These are phyloP conservation scores for Neuroterus valhalla DNA, from an alignment of 1,140 invertebrate species.

Conservation along the genomic window DNA sequence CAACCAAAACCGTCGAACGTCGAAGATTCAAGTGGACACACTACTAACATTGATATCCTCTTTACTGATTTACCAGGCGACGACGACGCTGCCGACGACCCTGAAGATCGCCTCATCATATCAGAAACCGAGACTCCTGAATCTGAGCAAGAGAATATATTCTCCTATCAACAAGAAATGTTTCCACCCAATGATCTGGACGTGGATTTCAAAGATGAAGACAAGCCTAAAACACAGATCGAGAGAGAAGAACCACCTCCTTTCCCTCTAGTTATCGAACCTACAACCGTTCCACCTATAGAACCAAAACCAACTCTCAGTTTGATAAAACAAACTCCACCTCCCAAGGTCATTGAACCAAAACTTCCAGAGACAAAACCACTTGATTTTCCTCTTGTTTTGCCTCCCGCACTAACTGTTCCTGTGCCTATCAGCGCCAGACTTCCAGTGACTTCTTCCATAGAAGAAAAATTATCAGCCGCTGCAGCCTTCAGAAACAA, in stretches of 20 bases:
- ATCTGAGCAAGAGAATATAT: constrained; percentile 73
- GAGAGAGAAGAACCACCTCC: constrained; percentile 45
- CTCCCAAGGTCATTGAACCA: not conserved
- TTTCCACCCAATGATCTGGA: constrained; percentile 65
- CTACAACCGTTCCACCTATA: not conserved
- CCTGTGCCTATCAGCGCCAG: constrained; percentile 69
- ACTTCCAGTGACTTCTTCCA: constrained; percentile 70
- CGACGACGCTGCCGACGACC: constrained; percentile 68
- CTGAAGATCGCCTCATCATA: constrained; percentile 75
- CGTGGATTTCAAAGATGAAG: constrained; percentile 51
- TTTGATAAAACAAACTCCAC: not conserved
- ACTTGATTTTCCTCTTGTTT: constrained; percentile 57
- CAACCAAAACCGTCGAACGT: constrained; percentile 43
- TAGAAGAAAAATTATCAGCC: constrained; percentile 71
- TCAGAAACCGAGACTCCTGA: constrained; percentile 78
- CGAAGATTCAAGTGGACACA: constrained; percentile 46
- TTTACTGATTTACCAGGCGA: constrained; percentile 65
- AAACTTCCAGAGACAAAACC: constrained; percentile 55
- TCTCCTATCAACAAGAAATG: constrained; percentile 77
- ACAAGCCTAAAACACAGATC: constrained; percentile 43
- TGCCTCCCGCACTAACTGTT: constrained; percentile 53
- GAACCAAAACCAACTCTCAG: constrained; percentile 36
- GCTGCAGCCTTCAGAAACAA: constrained; percentile 67
- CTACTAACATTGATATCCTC: constrained; percentile 57
- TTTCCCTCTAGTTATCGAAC: not conserved